Conservation (phyloP, 1,140 invertebrate species). For the Pogonognathellus flavescens region DNA sequence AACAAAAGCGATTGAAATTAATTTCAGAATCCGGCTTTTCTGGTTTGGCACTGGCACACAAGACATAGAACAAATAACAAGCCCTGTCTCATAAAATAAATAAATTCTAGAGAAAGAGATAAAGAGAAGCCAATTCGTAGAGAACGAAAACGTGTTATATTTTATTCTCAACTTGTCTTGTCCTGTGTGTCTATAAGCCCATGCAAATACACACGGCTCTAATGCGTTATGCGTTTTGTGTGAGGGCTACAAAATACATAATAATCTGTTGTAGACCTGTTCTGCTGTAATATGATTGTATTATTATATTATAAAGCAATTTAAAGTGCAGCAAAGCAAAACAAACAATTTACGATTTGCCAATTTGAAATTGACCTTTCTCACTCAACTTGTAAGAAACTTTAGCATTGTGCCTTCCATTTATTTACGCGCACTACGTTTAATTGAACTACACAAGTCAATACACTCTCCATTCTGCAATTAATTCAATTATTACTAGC, state of each 20-base stretch:
- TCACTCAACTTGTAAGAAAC: background rate
- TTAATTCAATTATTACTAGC: too few relatives aligned
- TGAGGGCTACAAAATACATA: background rate
- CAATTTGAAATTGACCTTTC: conserved; percentile 56
- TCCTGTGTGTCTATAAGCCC: background rate
- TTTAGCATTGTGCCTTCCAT: too few relatives aligned
- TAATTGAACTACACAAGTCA: too few relatives aligned
- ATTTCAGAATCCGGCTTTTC: conserved; percentile 17
- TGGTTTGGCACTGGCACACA: conserved; percentile 7
- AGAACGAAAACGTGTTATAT: background rate
- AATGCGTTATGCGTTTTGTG: background rate
- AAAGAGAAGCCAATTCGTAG: background rate
- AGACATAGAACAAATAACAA: background rate
- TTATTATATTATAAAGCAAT: background rate
- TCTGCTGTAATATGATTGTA: background rate
- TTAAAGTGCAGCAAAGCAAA: background rate
- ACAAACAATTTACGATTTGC: background rate
- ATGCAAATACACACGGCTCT: background rate
- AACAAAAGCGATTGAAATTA: too few relatives aligned
- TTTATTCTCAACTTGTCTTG: background rate
- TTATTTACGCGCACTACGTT: too few relatives aligned
- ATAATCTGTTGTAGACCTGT: background rate
- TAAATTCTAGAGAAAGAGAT: background rate
- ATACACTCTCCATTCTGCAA: too few relatives aligned
- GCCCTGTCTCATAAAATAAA: background rate